Base-by-base conservation (phyloP, 1,140 invertebrate genomes). In the Ceratina australensis region DNA sequence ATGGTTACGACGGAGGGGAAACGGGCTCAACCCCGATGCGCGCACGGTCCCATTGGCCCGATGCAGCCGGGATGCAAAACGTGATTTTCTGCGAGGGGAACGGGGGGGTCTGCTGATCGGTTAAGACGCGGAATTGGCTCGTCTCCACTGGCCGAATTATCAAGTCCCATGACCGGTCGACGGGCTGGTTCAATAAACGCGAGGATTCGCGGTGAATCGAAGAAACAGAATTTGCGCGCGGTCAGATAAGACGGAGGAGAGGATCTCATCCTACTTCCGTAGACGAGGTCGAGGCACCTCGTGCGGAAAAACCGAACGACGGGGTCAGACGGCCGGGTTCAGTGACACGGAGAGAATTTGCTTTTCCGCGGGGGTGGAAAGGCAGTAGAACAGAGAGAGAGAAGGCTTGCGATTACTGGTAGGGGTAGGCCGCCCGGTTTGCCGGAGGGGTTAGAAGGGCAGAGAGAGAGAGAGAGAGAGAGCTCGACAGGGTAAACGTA, bases 311-410 rank as follows among this genome's bases (percentile, higher is more conserved):
- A 90, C 88, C 87, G 82, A 90, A 89, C 87, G 88, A 90, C 86
- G 88, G 88, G 90, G 90, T 90, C 88, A 90, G 89, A 90, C 88
- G 89, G 80, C 86, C 85, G 84, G 80, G 88, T 90, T 90, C 90
- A 90, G 87, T 90, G 90, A 90, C 89, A 90, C 88, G 86, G 72
- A 89, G 88, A 87, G 89, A 89, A 91, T 91, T 89, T 83, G 87
- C 87, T 88, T 90, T 88, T 86, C 87, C 84, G 77, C 81, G 65
- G 79, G 81, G 80, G 73, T 72, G 64, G 68, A 50, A 76, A 61
- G 69, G 61, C 26, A 61, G 69, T 12, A 56, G 28, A 76, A 67
- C 20, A 56, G 66, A 26, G 57, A 20, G 22, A 47, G 24, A 59
- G 16, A 47, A 5, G 5, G 28, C 28, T 5, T 33, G 28, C 28